A percentile compares a stretch with the other conserved stretches of the same genome.
Conservation (phyloP, 2,113 vertebrate genomes). For the Bos taurus region ARS-UCD2.0 NC_037329.1:79069001-79069500, state of each 20-base stretch:
- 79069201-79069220: background rate
- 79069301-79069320: background rate
- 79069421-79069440: background rate
- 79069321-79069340: background rate
- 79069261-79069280: background rate
- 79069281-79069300: background rate
- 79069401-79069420: background rate
- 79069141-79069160: background rate
- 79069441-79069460: background rate
- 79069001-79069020: background rate
- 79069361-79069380: background rate
- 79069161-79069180: background rate
- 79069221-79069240: background rate
- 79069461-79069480: background rate
- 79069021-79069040: background rate
- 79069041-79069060: background rate
- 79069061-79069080: background rate
- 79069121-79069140: background rate
- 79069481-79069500: background rate
- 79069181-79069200: background rate
- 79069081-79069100: background rate
- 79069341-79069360: background rate
- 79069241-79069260: background rate
- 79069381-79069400: background rate
- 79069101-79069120: background rate